Conservation (phyloP, 2,113 vertebrate species). For the Copsychus sechellarum region DNA sequence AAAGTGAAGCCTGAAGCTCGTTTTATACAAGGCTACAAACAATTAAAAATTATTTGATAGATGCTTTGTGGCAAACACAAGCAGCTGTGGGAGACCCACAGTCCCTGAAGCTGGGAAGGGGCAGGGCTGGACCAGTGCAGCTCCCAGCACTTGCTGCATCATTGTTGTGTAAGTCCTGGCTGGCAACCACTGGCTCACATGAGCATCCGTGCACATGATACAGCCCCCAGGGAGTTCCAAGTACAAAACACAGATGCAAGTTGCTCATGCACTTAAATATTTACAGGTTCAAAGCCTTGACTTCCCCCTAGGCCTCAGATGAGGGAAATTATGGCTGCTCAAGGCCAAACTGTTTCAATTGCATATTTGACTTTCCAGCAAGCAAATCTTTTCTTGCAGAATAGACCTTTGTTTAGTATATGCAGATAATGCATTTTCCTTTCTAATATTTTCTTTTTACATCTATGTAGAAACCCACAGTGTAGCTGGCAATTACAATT, state of each 20-base stretch:
- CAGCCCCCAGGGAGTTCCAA: not conserved
- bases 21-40: not conserved
- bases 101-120: not conserved
- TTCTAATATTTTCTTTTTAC: not conserved
- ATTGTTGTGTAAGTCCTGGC: accelerated
- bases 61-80: not conserved
- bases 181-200: accelerated
- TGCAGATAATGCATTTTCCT: not conserved
- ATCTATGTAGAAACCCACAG: not conserved
- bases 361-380: not conserved
- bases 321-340: not conserved
- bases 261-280: not conserved
- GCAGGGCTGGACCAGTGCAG: not conserved
- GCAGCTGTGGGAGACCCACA: not conserved
- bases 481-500: not conserved
- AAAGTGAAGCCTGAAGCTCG: not conserved
- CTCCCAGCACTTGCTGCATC: accelerated
- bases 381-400: not conserved
- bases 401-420: not conserved
- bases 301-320: not conserved
- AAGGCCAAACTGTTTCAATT: not conserved
- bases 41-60: accelerated
- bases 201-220: not conserved
- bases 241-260: accelerated
- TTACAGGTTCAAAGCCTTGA: not conserved